A percentile compares a stretch with the other conserved stretches of the same genome.
These are phyloP conservation scores for Andrena bucephala DNA, from an alignment of 2,888 invertebrate genomes.

Conservation along the genomic window DNA sequence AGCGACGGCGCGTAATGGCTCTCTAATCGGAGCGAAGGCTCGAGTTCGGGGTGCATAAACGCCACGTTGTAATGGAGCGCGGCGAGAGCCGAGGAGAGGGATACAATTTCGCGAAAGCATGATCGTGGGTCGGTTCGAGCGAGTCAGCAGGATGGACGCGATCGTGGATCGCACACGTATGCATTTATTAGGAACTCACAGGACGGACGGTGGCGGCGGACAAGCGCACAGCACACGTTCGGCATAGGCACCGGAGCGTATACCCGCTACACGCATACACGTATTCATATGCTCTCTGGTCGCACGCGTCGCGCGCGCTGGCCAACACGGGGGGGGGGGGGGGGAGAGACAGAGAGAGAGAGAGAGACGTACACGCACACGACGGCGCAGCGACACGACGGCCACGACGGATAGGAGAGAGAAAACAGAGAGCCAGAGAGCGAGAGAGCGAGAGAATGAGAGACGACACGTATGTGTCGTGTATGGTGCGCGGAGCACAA, in stretches of 20 bases:
- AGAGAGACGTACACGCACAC: conserved; percentile 18
- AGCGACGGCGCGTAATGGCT: neutral
- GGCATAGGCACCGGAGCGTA: conserved; percentile 45
- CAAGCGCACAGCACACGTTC: conserved; percentile 53
- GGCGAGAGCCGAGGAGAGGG: neutral
- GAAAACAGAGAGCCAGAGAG: conserved; percentile 35
- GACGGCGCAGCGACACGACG: conserved; percentile 1
- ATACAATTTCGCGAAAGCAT: conserved; percentile 25
- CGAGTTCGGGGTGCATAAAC: neutral
- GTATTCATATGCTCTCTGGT: conserved; percentile 27
- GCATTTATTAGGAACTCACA: conserved; percentile 56
- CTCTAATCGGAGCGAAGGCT: neutral
- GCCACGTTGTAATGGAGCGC: neutral
- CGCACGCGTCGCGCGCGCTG: conserved; percentile 27
- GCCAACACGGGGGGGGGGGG: neutral
- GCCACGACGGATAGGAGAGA: neutral
- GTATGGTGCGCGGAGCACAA: conserved; percentile 30
- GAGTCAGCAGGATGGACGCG: conserved; percentile 34
- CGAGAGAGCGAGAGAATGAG: conserved; percentile 26
- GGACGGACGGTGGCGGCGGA: conserved; percentile 46
- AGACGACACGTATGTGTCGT: conserved; percentile 19
- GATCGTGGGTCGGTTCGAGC: conserved; percentile 4
- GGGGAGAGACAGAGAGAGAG: too few relatives aligned
- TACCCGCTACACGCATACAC: conserved; percentile 30
- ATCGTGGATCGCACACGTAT: conserved; percentile 56